phyloP scores from a whole-genome alignment of 2,113 vertebrate species.

The Microcebus ravelobensis region DNA sequence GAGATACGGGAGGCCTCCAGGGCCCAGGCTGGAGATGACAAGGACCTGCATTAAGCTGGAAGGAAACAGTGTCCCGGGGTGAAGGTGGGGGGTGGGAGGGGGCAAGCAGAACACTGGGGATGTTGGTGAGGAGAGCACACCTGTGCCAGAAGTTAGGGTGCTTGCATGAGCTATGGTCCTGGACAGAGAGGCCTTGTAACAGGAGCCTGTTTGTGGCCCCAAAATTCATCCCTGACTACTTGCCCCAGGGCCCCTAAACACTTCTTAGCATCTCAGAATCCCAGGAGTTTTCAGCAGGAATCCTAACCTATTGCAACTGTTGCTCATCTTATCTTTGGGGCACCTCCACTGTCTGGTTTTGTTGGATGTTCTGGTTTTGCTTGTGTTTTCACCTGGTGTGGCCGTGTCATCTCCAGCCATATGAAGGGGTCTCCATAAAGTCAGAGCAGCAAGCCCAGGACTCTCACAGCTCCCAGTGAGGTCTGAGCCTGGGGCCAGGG shows the following conservation, averaged over 20 bases:
- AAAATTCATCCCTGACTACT: background rate
- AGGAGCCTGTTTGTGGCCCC: background rate
- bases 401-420: background rate
- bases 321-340: background rate
- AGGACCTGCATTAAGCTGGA: background rate
- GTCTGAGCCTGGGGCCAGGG: background rate
- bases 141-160: background rate
- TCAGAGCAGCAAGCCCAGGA: background rate
- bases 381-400: constrained; percentile 4
- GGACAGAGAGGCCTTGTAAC: background rate
- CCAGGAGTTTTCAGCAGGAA: background rate
- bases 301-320: background rate
- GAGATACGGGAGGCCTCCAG: background rate
- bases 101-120: no score
- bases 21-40: background rate
- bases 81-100: no score
- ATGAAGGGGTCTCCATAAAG: background rate
- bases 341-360: background rate
- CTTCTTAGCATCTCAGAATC: background rate
- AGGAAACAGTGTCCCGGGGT: background rate
- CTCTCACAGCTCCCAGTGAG: background rate
- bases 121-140: background rate
- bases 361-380: background rate
- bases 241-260: background rate
- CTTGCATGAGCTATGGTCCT: background rate